phyloP scores from a whole-genome alignment of 2,888 invertebrate species.

The Drosophila borealis region DNA sequence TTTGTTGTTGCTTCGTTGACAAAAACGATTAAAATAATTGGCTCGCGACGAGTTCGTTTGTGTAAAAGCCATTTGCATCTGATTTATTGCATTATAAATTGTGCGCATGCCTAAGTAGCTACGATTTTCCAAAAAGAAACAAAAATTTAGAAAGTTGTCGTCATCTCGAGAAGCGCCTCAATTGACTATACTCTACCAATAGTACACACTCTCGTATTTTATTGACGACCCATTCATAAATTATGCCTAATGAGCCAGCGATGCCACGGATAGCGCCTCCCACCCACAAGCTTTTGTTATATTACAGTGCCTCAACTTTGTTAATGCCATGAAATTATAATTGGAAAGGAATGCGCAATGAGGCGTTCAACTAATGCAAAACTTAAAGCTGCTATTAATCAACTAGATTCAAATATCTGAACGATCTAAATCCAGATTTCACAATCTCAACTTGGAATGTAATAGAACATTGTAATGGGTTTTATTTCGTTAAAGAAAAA shows the following conservation, averaged over 20 bases:
- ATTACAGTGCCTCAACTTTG: conserved; percentile 19
- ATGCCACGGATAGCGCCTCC: conserved; percentile 18
- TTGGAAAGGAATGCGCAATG: conserved; percentile 74
- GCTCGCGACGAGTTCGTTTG: conserved; percentile 67
- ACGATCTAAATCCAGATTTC: not conserved
- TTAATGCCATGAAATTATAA: conserved; percentile 63
- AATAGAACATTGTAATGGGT: not conserved
- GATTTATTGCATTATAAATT: conserved; percentile 76
- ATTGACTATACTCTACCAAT: conserved; percentile 24
- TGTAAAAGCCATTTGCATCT: conserved; percentile 72
- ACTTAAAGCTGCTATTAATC: conserved; percentile 35
- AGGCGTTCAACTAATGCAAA: conserved; percentile 62
- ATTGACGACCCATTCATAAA: conserved; percentile 67
- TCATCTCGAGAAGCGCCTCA: conserved; percentile 29
- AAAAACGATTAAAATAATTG: conserved; percentile 75
- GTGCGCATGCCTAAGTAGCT: conserved; percentile 79
- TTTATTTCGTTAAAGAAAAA: not conserved
- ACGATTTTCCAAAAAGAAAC: conserved; percentile 47
- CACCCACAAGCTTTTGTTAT: conserved; percentile 24
- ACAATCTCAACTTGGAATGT: not conserved
- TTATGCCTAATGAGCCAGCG: conserved; percentile 73
- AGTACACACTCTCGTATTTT: conserved; percentile 49
- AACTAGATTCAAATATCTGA: not conserved
- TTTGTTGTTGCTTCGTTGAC: conserved; percentile 57
- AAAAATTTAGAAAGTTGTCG: conserved; percentile 70